These are phyloP conservation scores for Clarias fuscus DNA, from an alignment of 2,797 vertebrate species.

Conservation along the genomic window DNA sequence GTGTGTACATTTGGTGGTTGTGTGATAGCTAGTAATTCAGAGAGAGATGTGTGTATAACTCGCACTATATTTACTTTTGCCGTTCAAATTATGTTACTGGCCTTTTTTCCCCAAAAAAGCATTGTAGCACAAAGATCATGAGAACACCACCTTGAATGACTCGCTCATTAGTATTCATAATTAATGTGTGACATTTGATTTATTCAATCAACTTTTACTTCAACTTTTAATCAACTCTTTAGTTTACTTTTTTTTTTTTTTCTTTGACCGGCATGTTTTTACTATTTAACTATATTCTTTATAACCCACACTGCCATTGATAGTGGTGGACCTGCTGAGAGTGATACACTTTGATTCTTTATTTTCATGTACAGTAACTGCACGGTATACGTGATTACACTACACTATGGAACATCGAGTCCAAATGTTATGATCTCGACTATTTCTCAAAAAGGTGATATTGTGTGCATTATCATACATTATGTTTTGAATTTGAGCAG, in stretches of 20 bases:
- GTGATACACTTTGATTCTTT: not conserved
- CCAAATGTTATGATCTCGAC: no score
- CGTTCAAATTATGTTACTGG: not conserved
- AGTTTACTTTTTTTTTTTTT: not conserved
- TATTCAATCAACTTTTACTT: not conserved
- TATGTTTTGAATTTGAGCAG: not conserved
- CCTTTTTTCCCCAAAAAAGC: not conserved
- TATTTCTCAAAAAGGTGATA: not conserved
- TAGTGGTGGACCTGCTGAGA: not conserved
- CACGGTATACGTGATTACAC: no score
- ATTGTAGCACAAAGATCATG: not conserved
- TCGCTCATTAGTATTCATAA: not conserved
- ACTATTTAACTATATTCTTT: not conserved
- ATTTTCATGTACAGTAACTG: not conserved
- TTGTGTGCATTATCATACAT: not conserved
- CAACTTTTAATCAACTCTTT: not conserved
- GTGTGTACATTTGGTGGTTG: not conserved
- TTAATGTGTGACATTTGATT: not conserved
- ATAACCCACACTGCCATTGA: not conserved
- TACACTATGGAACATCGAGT: not conserved
- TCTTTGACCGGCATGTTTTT: not conserved
- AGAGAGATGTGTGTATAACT: no score
- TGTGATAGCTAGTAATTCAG: constrained; percentile 3
- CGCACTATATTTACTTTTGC: not conserved
- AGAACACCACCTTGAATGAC: not conserved